Evolutionary conservation across 2,797 vertebrate genomes (phyloP), one percentile per base, ranked within the genome.

Genomic region (Rhinatrema bivittatum): DNA sequence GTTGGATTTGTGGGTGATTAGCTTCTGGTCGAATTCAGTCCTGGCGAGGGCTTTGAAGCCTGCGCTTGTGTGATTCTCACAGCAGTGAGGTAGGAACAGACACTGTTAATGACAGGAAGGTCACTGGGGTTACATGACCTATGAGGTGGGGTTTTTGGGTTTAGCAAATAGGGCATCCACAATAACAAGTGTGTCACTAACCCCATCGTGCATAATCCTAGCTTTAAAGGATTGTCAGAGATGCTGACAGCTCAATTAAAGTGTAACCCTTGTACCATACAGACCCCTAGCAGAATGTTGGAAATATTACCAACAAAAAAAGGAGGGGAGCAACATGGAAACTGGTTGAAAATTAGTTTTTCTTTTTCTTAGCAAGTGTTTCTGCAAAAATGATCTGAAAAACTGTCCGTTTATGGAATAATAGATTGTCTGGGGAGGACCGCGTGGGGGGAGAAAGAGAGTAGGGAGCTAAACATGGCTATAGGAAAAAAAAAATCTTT

Each of bases 1-100:
- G 81, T 78, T 80, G 81, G 81, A 82, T 86, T 86, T 84, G 81
- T 82, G 84, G 81, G 81, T 86, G 81, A 86, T 86, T 84, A 83
- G 79, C 83, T 82, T 78, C 80, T 72, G 81, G 79, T 73, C 72
- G 76, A 81, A 82, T 74, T 73, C 79, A 77, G 81, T 72, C 47
- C 47, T 50, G 47, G 43, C 47, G 47, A 9, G 39, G 74, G 80
- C 76, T 79, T 6, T 65, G 74, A 82, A 82, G 82, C 79, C 77
- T 82, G 81, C 74, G 70, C 32, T 58, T 54, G 79, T 56, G 74
- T 87, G 78, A 82, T 86, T 84, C 76, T 81, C 81, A 74, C 82
- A 79, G 82, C 82, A 24, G 82, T 85, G 82, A 81, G 79, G 77
- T 74, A 81, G 80, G 73, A 75, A 79, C 68, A 70, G 74, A 77